Conservation (phyloP, 2,888 invertebrate species). For the Calameuta pallipes region DNA sequence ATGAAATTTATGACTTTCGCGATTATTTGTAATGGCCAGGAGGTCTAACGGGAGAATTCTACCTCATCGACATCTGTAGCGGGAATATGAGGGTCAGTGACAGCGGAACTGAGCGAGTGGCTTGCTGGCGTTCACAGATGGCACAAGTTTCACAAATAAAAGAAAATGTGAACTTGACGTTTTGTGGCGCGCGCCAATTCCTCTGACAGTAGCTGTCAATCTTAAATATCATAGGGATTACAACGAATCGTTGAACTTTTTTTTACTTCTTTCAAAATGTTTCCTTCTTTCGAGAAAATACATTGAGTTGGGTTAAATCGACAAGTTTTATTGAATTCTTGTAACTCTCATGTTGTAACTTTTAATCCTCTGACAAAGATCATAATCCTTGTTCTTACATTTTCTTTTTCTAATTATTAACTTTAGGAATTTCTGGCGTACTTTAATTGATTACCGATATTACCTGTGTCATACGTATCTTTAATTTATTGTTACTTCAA, state of each 20-base stretch:
- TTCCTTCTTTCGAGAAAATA: background rate
- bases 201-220: conserved; percentile 1
- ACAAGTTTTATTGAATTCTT: background rate
- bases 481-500: background rate
- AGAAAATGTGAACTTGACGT: conserved; percentile 38
- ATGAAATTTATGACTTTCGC: background rate
- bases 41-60: background rate
- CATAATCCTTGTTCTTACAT: background rate
- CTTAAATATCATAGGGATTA: background rate
- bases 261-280: background rate
- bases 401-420: background rate
- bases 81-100: conserved; percentile 50
- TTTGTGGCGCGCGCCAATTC: conserved; percentile 39
- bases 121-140: conserved; percentile 55
- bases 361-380: background rate
- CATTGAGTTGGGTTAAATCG: background rate
- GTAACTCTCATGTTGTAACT: background rate
- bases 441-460: background rate
- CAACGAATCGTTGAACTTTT: background rate
- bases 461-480: background rate
- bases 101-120: conserved; percentile 32
- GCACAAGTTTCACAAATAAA: conserved; percentile 50
- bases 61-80: conserved; percentile 33
- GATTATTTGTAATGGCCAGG: background rate
- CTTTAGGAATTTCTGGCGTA: background rate